These are phyloP conservation scores for Drosophila sturtevanti DNA, from an alignment of 1,140 invertebrate genomes.

Conservation along the genomic window DNA sequence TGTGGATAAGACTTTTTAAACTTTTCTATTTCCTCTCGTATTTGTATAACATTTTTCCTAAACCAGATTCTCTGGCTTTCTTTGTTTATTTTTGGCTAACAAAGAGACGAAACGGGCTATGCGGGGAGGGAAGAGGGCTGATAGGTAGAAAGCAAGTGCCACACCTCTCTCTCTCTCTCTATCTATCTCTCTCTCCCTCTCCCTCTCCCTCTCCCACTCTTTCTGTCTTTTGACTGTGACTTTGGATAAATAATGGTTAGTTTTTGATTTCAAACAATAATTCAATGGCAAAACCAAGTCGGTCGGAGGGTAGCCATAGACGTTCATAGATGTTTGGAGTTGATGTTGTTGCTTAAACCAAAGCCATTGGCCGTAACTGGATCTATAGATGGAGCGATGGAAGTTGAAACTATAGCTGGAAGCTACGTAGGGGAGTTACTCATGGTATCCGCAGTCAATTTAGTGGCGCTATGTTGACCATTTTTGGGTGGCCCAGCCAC, in stretches of 20 bases:
- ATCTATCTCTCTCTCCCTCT: too few relatives aligned
- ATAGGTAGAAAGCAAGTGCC: conserved; percentile 9
- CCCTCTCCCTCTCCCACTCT: neutral
- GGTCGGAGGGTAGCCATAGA: neutral
- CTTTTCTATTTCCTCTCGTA: conserved; percentile 1
- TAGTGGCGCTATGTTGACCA: conserved; percentile 76
- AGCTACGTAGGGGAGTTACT: conserved; percentile 25
- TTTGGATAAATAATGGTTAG: conserved; percentile 68
- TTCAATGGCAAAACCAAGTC: conserved; percentile 57
- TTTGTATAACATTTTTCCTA: conserved; percentile 21
- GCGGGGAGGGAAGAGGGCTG: neutral
- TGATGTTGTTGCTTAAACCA: neutral
- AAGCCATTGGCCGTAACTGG: conserved; percentile 18
- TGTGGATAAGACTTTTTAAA: conserved; percentile 1
- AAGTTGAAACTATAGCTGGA: too few relatives aligned
- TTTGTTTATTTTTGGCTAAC: conserved; percentile 33
- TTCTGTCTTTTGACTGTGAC: neutral
- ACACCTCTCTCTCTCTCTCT: conserved; percentile 38
- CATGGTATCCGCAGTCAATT: conserved; percentile 46
- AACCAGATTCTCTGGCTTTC: conserved; percentile 18
- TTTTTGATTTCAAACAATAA: conserved; percentile 75
- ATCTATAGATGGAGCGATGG: conserved; percentile 22
- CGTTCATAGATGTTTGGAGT: neutral
- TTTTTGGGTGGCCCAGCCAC: conserved; percentile 69
- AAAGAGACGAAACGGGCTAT: neutral